Evolutionary conservation across 2,888 invertebrate genomes (phyloP).

Genomic region (Dioctria linearis): DNA sequence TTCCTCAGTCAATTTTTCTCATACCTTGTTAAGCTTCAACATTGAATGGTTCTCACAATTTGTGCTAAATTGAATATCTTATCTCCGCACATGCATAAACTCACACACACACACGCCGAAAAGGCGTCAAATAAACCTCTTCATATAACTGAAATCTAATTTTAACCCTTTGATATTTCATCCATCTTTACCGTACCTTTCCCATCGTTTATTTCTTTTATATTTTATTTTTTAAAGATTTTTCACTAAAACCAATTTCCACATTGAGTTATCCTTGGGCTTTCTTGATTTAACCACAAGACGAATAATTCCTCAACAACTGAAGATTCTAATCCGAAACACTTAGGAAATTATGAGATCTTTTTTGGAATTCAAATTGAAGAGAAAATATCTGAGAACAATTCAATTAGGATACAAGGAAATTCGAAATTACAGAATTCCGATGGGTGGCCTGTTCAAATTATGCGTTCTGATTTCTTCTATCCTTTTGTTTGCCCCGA

Average conservation of each 20-base stretch:
- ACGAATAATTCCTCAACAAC: neutral
- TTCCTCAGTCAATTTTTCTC: too few species aligned
- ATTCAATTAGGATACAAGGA: constrained; percentile 4
- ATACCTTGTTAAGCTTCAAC: too few species aligned
- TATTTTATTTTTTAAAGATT: neutral
- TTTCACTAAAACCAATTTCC: neutral
- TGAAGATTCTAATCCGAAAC: neutral
- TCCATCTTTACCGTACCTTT: neutral
- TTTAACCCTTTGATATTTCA: neutral
- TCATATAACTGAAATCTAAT: neutral
- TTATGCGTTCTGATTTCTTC: too few species aligned
- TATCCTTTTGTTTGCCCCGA: neutral
- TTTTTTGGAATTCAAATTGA: neutral
- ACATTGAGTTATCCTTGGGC: neutral
- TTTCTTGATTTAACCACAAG: neutral
- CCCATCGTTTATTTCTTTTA: neutral
- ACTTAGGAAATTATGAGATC: neutral
- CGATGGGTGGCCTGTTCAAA: neutral
- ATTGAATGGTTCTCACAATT: too few species aligned
- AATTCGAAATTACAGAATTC: neutral
- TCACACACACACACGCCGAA: too few species aligned
- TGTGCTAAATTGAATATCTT: too few species aligned
- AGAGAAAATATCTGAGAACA: neutral
- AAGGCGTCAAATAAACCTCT: neutral
- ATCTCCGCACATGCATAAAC: too few species aligned